phyloP scores from a whole-genome alignment of 2,888 invertebrate species.

The Lissonota sp. region DNA sequence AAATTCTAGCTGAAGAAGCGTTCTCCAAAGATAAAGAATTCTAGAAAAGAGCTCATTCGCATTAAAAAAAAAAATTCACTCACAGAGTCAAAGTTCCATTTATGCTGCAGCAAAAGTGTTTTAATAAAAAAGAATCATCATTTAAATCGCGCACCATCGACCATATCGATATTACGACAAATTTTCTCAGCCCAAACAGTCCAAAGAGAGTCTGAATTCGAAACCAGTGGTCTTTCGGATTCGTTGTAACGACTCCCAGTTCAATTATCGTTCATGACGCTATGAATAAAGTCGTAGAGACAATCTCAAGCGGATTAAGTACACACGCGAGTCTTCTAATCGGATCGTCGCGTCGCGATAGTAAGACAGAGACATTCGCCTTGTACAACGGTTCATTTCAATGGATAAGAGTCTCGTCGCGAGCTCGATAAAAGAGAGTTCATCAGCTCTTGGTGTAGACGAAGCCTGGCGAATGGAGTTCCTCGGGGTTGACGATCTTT shows the following conservation, averaged over 20 bases:
- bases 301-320: conserved; percentile 61
- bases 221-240: background rate
- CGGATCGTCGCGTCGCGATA: conserved; percentile 58
- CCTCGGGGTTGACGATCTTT: conserved; percentile 43
- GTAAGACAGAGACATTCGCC: conserved; percentile 11
- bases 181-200: too few relatives aligned
- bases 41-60: too few relatives aligned
- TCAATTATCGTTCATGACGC: conserved; percentile 62
- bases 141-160: too few relatives aligned
- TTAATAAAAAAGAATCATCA: too few relatives aligned
- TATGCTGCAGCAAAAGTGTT: too few relatives aligned
- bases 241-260: conserved; percentile 24
- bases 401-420: conserved; percentile 26
- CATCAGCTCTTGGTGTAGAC: background rate
- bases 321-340: conserved; percentile 52
- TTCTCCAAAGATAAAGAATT: too few relatives aligned
- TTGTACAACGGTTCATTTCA: conserved; percentile 17
- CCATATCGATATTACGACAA: too few relatives aligned
- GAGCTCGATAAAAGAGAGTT: conserved; percentile 28
- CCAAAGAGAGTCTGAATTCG: too few relatives aligned
- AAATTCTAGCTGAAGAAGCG: too few relatives aligned
- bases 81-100: too few relatives aligned
- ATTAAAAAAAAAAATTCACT: background rate
- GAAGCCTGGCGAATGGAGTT: background rate
- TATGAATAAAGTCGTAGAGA: conserved; percentile 60